phyloP scores from a whole-genome alignment of 2,888 invertebrate species.

The Taenaris catops region DNA sequence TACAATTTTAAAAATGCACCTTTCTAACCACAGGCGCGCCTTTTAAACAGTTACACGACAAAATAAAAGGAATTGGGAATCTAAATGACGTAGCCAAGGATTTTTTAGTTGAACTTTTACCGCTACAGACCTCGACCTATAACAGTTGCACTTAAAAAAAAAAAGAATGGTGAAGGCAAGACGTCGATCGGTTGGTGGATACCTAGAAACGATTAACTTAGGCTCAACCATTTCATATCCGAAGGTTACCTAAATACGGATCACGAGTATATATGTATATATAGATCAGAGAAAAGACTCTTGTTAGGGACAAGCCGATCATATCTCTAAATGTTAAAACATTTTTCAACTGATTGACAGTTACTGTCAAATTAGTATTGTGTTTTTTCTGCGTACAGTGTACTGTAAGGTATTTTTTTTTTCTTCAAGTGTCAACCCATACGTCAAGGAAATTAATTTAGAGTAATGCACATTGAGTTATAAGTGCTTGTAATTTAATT shows the following conservation, averaged over 20 bases:
- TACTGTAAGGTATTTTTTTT: not conserved
- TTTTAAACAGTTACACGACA: slow-evolving; percentile 7
- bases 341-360: slow-evolving; percentile 11
- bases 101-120: slow-evolving; percentile 19
- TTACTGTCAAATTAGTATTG: slow-evolving; percentile 10
- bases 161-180: slow-evolving; percentile 22
- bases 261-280: slow-evolving; percentile 2
- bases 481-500: too few species aligned
- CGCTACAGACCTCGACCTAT: slow-evolving; percentile 20
- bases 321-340: slow-evolving; percentile 11
- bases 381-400: slow-evolving; percentile 4
- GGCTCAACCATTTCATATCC: slow-evolving; percentile 11
- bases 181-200: slow-evolving; percentile 22
- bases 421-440: slow-evolving; percentile 5
- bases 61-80: slow-evolving; percentile 17
- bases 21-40: slow-evolving; percentile 6
- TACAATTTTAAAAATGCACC: too few species aligned
- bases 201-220: slow-evolving; percentile 19
- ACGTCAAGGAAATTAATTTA: too few species aligned
- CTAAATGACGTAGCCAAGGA: slow-evolving; percentile 17
- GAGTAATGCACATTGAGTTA: too few species aligned
- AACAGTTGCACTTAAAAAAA: slow-evolving; percentile 16
- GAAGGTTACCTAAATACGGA: slow-evolving; percentile 22
- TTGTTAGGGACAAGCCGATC: slow-evolving; percentile 8
- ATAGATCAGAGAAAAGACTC: slow-evolving; percentile 12